Percentiles rank a stretch among this genome's conserved stretches.
These are phyloP conservation scores for Lateolabrax maculatus DNA, from an alignment of 2,797 vertebrate species.

Conservation along the genomic window DNA sequence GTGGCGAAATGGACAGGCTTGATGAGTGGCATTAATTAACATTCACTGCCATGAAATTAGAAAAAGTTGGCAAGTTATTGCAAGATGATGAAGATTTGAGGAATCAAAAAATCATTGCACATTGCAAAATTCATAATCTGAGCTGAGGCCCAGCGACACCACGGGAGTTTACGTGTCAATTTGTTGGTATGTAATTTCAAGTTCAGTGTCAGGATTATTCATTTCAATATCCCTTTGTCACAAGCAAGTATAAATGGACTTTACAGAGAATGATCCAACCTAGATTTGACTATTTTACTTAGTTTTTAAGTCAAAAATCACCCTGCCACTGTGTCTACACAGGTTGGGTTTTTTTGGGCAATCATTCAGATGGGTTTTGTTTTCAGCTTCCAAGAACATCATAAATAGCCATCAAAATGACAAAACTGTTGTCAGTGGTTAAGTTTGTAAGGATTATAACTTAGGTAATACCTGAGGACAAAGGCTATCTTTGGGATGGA, in stretches of 20 bases:
- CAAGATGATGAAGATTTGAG: background rate
- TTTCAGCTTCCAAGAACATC: background rate
- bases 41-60: conserved; percentile 21
- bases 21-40: conserved; percentile 8
- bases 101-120: background rate
- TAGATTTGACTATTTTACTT: background rate
- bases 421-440: background rate
- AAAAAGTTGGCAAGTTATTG: conserved; percentile 12
- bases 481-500: too few relatives aligned
- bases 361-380: background rate
- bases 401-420: background rate
- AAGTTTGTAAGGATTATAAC: background rate
- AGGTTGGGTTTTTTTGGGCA: too few relatives aligned
- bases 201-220: background rate
- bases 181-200: background rate
- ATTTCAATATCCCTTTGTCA: background rate
- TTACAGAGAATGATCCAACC: background rate
- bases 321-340: background rate
- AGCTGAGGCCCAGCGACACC: background rate
- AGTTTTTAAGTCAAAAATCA: background rate
- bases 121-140: background rate
- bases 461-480: too few relatives aligned
- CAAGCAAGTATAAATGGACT: background rate
- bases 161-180: background rate
- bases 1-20: conserved; percentile 15